A percentile compares a stretch with the other conserved stretches of the same genome.
Evolutionary conservation across 2,797 vertebrate species (phyloP).

Genomic region (Loriculus beryllinus): DNA sequence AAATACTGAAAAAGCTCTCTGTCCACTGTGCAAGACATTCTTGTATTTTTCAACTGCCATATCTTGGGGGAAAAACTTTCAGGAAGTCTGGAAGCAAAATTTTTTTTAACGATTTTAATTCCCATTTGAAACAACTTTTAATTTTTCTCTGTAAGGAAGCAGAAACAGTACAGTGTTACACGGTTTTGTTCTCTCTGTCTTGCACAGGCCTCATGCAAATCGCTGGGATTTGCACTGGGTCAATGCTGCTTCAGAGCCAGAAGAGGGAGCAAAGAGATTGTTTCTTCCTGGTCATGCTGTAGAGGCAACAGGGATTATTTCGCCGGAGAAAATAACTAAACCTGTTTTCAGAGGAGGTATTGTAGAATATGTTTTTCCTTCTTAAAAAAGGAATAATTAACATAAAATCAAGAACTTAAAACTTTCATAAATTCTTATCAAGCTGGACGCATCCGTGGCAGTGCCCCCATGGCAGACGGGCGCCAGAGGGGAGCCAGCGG

Average conservation of each 20-base stretch:
- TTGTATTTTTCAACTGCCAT: background rate
- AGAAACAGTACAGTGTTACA: background rate
- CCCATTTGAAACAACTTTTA: background rate
- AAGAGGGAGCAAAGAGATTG: constrained; percentile 72
- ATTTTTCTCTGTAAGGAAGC: background rate
- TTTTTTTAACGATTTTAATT: background rate
- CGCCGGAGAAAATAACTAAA: background rate
- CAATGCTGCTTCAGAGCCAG: constrained; percentile 42
- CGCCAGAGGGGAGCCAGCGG: background rate
- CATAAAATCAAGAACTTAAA: background rate
- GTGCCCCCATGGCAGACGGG: background rate
- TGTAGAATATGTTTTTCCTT: background rate
- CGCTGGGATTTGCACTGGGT: background rate
- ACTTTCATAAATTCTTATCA: background rate
- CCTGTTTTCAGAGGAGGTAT: background rate
- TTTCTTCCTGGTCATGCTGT: background rate
- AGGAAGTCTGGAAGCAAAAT: background rate
- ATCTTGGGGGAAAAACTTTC: background rate
- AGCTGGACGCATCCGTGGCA: background rate
- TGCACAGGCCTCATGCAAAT: background rate
- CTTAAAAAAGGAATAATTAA: background rate
- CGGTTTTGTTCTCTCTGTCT: background rate
- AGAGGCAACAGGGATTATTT: background rate
- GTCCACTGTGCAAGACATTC: background rate
- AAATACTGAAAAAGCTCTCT: background rate